Evolutionary conservation across 2,888 invertebrate species (phyloP).

Genomic region (Himalopsyche japonica): DNA sequence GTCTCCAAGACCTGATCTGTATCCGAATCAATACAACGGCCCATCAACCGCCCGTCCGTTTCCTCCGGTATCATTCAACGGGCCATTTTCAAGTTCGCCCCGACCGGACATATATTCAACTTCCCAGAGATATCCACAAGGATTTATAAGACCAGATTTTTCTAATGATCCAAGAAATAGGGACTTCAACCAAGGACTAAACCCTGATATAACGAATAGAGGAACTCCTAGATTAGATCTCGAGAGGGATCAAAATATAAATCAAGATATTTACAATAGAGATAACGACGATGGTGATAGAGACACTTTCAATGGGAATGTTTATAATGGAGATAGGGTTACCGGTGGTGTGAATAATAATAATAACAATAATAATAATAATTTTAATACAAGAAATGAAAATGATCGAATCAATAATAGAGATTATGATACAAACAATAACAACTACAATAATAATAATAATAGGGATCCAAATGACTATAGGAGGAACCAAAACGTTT

Average conservation of each 20-base stretch:
- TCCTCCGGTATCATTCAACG: slow-evolving; percentile 41
- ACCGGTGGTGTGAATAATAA: slow-evolving; percentile 43
- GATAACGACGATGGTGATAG: slow-evolving; percentile 42
- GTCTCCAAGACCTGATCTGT: slow-evolving; percentile 47
- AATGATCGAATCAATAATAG: slow-evolving; percentile 45
- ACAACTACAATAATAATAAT: slow-evolving; percentile 21
- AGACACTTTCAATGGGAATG: slow-evolving; percentile 18
- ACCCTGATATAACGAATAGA: slow-evolving; percentile 56
- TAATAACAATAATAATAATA: slow-evolving; percentile 41
- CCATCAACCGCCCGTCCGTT: slow-evolving; percentile 29
- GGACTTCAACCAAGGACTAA: slow-evolving; percentile 45
- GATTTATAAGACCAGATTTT: slow-evolving; percentile 12
- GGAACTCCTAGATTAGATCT: slow-evolving; percentile 53
- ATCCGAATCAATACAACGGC: slow-evolving; percentile 43
- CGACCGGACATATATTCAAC: slow-evolving; percentile 38
- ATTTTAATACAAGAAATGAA: neutral
- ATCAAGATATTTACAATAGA: slow-evolving; percentile 42
- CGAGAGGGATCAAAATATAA: slow-evolving; percentile 44
- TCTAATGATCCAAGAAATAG: slow-evolving; percentile 36
- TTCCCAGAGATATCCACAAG: slow-evolving; percentile 25
- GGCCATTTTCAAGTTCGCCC: slow-evolving; percentile 51
- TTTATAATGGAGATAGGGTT: neutral
- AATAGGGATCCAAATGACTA: slow-evolving; percentile 50
- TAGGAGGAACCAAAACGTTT: slow-evolving; percentile 56
- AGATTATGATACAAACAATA: slow-evolving; percentile 45